These are phyloP conservation scores for Coptodon rendalli DNA, from an alignment of 2,113 vertebrate species.

Conservation along the genomic window DNA sequence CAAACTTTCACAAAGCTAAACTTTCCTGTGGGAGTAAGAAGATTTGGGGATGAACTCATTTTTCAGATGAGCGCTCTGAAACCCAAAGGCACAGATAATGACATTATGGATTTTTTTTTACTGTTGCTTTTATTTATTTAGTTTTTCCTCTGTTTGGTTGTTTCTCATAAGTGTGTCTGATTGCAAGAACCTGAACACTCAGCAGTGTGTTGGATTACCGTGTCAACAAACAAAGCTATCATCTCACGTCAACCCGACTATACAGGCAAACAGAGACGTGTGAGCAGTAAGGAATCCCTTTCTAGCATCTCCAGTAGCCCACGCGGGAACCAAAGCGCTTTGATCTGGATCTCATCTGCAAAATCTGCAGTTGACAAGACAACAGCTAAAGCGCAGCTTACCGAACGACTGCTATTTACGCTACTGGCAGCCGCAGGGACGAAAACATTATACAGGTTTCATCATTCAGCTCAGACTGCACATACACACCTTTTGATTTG, in stretches of 20 bases:
- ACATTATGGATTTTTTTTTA: not conserved
- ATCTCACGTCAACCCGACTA: not conserved
- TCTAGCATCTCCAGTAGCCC: not conserved
- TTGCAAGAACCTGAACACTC: fast-evolving
- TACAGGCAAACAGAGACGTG: not conserved
- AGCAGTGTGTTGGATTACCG: not conserved
- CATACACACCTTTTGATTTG: not conserved
- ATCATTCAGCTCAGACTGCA: not conserved
- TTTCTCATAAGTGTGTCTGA: not conserved
- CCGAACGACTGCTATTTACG: fast-evolving
- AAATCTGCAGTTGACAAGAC: not conserved
- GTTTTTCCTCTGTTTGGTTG: not conserved
- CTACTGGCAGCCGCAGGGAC: not conserved
- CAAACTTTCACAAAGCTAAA: not conserved
- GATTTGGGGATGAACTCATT: not conserved
- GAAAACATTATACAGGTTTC: not conserved
- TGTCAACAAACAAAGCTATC: not conserved
- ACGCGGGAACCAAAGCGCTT: not conserved
- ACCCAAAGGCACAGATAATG: not conserved
- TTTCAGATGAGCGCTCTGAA: not conserved
- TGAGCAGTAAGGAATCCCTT: not conserved
- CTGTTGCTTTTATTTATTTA: fast-evolving
- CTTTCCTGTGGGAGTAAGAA: not conserved
- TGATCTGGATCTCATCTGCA: not conserved
- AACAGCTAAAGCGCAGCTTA: not conserved